A percentile compares a stretch with the other conserved stretches of the same genome.
phyloP scores from a whole-genome alignment of 1,140 invertebrate genomes.

The Magallana ariakensis region DNA sequence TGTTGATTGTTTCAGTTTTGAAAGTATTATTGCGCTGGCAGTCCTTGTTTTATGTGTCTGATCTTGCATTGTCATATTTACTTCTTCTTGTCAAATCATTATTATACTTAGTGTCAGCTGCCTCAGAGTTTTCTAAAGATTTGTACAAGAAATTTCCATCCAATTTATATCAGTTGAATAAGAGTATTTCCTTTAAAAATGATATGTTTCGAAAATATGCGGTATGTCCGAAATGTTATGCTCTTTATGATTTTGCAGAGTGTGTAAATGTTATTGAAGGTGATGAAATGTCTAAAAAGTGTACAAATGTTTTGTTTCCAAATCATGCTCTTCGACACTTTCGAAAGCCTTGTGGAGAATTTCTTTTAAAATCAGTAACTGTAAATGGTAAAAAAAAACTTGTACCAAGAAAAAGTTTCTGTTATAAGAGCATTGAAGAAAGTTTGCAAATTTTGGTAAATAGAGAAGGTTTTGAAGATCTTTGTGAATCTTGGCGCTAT shows the following conservation, averaged over 20 bases:
- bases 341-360: constrained; percentile 24
- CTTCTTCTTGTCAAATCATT: constrained; percentile 26
- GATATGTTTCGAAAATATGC: constrained; percentile 34
- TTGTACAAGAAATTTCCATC: constrained; percentile 25
- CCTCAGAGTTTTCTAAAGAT: constrained; percentile 16
- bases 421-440: neutral
- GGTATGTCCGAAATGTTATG: constrained; percentile 17
- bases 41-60: constrained; percentile 14
- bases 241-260: constrained; percentile 23
- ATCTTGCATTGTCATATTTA: constrained; percentile 22
- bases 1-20: constrained; percentile 28
- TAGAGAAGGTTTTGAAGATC: too few species aligned
- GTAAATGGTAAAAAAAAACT: constrained; percentile 14
- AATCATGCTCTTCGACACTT: constrained; percentile 18
- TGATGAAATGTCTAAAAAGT: constrained; percentile 18
- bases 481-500: constrained; percentile 18
- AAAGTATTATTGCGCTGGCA: constrained; percentile 28
- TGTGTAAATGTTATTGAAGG: constrained; percentile 21
- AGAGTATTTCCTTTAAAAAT: constrained; percentile 33
- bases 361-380: constrained; percentile 20
- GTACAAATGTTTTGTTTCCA: constrained; percentile 26
- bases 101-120: constrained; percentile 12
- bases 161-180: constrained; percentile 26
- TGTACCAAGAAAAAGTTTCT: constrained; percentile 7
- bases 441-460: too few species aligned